phyloP scores from a whole-genome alignment of 2,797 vertebrate species.

The Yasuhikotakia modesta region DNA sequence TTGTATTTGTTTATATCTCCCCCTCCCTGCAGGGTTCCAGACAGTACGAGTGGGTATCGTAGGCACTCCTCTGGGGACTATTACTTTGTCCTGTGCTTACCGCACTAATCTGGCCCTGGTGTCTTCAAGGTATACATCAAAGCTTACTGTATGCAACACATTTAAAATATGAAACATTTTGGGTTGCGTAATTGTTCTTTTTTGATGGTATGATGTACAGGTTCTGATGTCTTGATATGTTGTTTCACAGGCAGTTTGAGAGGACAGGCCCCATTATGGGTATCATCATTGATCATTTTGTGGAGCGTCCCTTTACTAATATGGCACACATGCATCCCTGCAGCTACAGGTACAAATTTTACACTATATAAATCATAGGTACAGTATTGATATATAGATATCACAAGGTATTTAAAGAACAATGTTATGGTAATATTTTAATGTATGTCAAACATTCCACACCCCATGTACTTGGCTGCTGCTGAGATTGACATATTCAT shows the following conservation, averaged over 20 bases:
- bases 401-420: neutral
- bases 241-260: slow-evolving; percentile 89
- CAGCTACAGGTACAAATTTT: slow-evolving; percentile 84
- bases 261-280: slow-evolving; percentile 96
- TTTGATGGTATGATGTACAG: neutral
- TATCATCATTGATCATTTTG: slow-evolving; percentile 98
- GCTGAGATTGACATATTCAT: neutral
- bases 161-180: neutral
- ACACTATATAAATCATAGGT: neutral
- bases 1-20: neutral
- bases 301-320: slow-evolving; percentile 89
- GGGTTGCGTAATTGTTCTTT: neutral
- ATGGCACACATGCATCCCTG: slow-evolving; percentile 87
- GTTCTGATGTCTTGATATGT: neutral
- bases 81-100: slow-evolving; percentile 96
- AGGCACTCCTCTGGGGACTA: slow-evolving; percentile 93
- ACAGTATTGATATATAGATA: neutral
- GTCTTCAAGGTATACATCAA: slow-evolving; percentile 86
- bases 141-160: neutral
- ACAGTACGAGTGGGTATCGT: slow-evolving; percentile 95
- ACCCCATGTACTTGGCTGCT: no score
- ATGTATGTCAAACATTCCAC: no score
- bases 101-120: slow-evolving; percentile 98
- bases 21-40: slow-evolving; percentile 85
- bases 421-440: neutral